Evolutionary conservation across 2,888 invertebrate species (phyloP).

Genomic region (Xanthia icteritia): DNA sequence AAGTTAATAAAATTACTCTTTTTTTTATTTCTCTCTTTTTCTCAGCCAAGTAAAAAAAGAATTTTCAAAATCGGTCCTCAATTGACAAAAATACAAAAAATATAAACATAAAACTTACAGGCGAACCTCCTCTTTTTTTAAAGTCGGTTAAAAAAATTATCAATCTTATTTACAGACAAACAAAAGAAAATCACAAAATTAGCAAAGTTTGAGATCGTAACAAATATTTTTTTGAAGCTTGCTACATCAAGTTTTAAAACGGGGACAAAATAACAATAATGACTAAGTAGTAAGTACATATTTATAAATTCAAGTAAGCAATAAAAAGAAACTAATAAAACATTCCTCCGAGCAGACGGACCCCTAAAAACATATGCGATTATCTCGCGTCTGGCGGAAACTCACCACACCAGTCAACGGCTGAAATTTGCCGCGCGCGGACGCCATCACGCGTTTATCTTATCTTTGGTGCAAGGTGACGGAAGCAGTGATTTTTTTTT

Average conservation of each 20-base stretch:
- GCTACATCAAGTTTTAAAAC: background rate
- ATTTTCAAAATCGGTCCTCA: too few species aligned
- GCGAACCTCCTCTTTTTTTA: too few species aligned
- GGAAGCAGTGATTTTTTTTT: slow-evolving; percentile 63
- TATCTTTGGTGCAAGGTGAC: slow-evolving; percentile 54
- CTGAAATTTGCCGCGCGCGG: slow-evolving; percentile 60
- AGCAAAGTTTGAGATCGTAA: background rate
- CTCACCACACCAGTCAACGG: slow-evolving; percentile 59
- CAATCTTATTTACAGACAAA: background rate
- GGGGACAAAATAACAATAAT: background rate
- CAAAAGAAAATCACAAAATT: background rate
- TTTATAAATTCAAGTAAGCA: background rate
- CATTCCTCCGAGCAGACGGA: slow-evolving; percentile 28
- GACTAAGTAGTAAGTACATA: background rate
- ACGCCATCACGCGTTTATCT: slow-evolving; percentile 48
- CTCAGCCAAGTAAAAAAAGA: too few species aligned
- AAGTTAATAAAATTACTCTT: too few species aligned
- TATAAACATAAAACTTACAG: too few species aligned
- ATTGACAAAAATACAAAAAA: too few species aligned
- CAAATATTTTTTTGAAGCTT: background rate
- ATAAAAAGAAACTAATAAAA: slow-evolving; percentile 1
- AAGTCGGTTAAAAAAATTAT: too few species aligned
- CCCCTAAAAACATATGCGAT: slow-evolving; percentile 61
- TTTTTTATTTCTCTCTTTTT: too few species aligned
- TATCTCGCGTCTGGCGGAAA: slow-evolving; percentile 46